phyloP scores from a whole-genome alignment of 2,113 vertebrate species.

The Myotis davidii region DNA sequence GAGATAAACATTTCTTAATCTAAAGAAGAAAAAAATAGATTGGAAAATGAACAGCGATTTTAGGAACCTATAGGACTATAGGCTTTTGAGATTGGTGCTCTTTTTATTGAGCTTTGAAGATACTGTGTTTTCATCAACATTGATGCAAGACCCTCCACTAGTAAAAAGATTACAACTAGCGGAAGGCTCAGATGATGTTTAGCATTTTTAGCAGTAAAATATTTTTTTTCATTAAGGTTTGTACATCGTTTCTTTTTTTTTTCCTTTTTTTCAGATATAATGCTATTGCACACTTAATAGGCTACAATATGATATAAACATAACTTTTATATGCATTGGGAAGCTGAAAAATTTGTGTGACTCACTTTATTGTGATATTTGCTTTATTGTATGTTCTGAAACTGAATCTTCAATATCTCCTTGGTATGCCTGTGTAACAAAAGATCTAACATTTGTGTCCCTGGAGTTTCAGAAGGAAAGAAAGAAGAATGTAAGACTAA shows the following conservation, averaged over 20 bases:
- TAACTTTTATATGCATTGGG: neutral
- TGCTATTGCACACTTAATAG: neutral
- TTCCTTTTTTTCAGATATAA: neutral
- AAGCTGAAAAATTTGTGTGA: neutral
- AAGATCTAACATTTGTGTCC: neutral
- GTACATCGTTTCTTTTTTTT: neutral
- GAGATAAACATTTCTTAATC: conserved; percentile 16
- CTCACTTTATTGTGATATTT: neutral
- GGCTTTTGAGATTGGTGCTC: too few species aligned
- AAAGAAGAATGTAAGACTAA: neutral
- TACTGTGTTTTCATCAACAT: neutral
- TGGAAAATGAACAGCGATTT: neutral
- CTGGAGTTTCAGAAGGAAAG: neutral
- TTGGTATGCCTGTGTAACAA: neutral
- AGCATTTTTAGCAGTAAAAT: neutral
- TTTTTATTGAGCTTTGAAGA: neutral
- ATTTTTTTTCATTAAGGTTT: neutral
- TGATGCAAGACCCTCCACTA: neutral
- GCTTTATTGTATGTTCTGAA: neutral
- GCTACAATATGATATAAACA: neutral
- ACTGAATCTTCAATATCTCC: neutral
- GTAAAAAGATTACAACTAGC: neutral
- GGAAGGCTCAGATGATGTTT: neutral
- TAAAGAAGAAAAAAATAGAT: conserved; percentile 33
- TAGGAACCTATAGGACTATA: neutral